Percentiles rank a stretch among this genome's conserved stretches.
phyloP scores from a whole-genome alignment of 2,888 invertebrate species.

The Pristionchus exspectatus region DNA sequence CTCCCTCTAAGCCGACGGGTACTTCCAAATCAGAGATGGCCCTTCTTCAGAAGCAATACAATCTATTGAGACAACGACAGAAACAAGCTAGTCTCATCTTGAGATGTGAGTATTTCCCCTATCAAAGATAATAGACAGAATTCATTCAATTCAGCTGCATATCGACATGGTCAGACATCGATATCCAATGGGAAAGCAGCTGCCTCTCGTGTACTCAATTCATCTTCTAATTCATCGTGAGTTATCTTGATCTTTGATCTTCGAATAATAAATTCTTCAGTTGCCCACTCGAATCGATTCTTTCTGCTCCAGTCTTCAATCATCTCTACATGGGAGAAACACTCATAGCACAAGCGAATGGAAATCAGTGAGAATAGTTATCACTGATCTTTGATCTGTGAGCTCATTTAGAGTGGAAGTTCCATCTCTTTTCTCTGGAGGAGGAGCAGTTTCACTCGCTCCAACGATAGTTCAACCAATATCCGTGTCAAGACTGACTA shows the following conservation, averaged over 20 bases:
- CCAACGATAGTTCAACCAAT: constrained; percentile 50
- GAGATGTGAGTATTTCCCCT: constrained; percentile 56
- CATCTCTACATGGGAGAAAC: constrained; percentile 56
- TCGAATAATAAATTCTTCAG: background rate
- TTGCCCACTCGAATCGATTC: constrained; percentile 14
- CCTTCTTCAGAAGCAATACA: constrained; percentile 62
- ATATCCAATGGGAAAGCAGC: constrained; percentile 42
- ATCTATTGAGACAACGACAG: constrained; percentile 61
- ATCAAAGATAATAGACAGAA: background rate
- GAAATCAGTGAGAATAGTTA: constrained; percentile 16
- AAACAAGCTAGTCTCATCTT: constrained; percentile 64
- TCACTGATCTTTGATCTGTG: background rate
- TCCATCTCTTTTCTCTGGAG: constrained; percentile 42
- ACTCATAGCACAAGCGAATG: constrained; percentile 45
- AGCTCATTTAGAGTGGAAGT: constrained; percentile 39
- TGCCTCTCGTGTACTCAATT: background rate
- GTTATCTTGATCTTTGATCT: background rate
- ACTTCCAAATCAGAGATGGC: constrained; percentile 57
- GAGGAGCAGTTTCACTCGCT: constrained; percentile 48
- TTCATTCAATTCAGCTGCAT: constrained; percentile 15
- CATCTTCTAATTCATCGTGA: background rate
- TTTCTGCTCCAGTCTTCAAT: constrained; percentile 55
- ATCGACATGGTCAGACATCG: constrained; percentile 52
- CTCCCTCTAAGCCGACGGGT: constrained; percentile 29
- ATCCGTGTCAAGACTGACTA: constrained; percentile 21